These are phyloP conservation scores for Sakesphorus luctuosus DNA, from an alignment of 2,113 vertebrate species.

Conservation along the genomic window DNA sequence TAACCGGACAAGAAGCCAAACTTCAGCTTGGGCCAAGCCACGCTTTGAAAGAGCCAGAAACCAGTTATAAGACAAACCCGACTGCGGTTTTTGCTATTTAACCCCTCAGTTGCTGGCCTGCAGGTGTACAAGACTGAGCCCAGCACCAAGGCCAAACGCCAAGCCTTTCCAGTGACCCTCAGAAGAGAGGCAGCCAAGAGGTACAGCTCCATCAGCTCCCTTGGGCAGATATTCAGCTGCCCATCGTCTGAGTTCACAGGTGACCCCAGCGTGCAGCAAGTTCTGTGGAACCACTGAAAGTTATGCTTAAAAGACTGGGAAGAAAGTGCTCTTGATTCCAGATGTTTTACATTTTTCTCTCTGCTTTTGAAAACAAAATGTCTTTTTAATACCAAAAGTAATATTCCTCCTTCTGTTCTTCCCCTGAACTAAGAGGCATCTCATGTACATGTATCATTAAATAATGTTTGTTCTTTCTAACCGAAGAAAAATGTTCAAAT, in stretches of 20 bases:
- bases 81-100: not conserved
- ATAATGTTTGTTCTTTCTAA: conserved; percentile 16
- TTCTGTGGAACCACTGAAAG: not conserved
- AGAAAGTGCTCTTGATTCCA: conserved; percentile 21
- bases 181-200: not conserved
- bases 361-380: conserved; percentile 45
- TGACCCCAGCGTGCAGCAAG: not conserved
- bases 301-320: not conserved
- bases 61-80: not conserved
- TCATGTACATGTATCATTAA: not conserved
- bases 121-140: not conserved
- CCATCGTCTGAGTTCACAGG: not conserved
- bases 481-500: not conserved
- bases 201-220: not conserved
- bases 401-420: conserved; percentile 23
- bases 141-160: not conserved
- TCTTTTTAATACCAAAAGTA: conserved; percentile 49
- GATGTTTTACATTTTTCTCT: conserved; percentile 52
- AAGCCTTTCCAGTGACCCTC: fast-evolving
- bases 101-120: not conserved
- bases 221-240: not conserved
- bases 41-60: not conserved
- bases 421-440: conserved; percentile 11
- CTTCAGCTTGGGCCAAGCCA: not conserved
- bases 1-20: not conserved